Base-by-base conservation (phyloP, 1,140 invertebrate species). In the Achroia grisella region DNA sequence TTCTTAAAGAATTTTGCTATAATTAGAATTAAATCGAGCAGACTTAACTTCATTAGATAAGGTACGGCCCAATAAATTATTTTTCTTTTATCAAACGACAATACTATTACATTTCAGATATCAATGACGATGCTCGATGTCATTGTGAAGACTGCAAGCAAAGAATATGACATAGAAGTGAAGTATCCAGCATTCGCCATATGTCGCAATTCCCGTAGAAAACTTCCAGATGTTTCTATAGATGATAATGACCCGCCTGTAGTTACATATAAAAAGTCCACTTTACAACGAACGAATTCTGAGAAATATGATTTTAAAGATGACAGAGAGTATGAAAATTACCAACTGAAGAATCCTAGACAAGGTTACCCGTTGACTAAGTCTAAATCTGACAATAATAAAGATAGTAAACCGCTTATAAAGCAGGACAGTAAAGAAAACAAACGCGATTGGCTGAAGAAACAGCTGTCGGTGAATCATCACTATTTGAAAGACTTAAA, bases 401-500 rank as follows among this genome's bases (percentile, higher is more conserved):
- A 62, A 37, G 66, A 62, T 13, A n/a, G 10, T 10, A 37, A 37
- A 37, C n/a, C 17, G 15, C 36, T 80, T 5, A 32, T 74, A 31
- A 85, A 85, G 49, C 71, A 79, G 41, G 80, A 84, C 35, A 75
- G 74, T 36, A 80, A 77, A 39, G 76, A 78, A 27, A 81, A 76
- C 15, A 77, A 61, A 50, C 54, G 72, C 11, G 80, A 80, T 48
- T 91, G 90, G 89, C 62, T 91, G 0, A 88, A 88, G 55, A 87
- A 88, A 54, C 89, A 90, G 53, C 84, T 89, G 37, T 89, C 88
- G 41, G 87, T 87, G 0, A 89, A 89, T 47, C 90, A 92, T 58
- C 90, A 92, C 57, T 93, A 93, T 61, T 89, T 94, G 32, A 92
- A 91, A 65, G 90, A 94, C 64, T 90, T 94, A 55, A 89, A 90